These are phyloP conservation scores for Sitta europaea DNA, from an alignment of 2,113 vertebrate genomes.

Conservation along the genomic window DNA sequence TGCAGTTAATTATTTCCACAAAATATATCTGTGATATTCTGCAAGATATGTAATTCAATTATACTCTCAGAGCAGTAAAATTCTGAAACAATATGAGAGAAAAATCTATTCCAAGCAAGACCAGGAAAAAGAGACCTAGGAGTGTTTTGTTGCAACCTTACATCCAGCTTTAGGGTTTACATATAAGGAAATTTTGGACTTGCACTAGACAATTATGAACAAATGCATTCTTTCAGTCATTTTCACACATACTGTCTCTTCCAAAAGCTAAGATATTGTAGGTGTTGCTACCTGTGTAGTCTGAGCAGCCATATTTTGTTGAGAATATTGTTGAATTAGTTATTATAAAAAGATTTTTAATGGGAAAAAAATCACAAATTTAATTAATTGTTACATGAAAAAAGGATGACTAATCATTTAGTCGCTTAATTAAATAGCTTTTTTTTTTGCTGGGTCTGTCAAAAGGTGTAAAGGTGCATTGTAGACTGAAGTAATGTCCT, in stretches of 20 bases:
- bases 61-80: not conserved
- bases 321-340: not conserved
- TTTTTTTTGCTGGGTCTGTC: not conserved
- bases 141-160: not conserved
- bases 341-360: not conserved
- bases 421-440: not conserved
- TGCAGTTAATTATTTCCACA: not conserved
- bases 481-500: not conserved
- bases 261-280: not conserved
- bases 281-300: not conserved
- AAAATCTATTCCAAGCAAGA: not conserved
- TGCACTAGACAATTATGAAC: not conserved
- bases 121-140: not conserved
- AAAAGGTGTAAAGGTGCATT: not conserved
- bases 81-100: not conserved
- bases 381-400: not conserved
- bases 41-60: not conserved
- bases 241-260: not conserved
- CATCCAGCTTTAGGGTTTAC: not conserved
- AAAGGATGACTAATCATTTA: not conserved
- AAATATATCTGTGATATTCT: not conserved
- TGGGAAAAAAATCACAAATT: not conserved
- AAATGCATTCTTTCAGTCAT: not conserved
- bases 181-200: not conserved
- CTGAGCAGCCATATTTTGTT: not conserved